Percentiles rank a stretch among this genome's conserved stretches.
Conservation (phyloP, 2,113 vertebrate genomes). For the Recurvirostra avosetta region DNA sequence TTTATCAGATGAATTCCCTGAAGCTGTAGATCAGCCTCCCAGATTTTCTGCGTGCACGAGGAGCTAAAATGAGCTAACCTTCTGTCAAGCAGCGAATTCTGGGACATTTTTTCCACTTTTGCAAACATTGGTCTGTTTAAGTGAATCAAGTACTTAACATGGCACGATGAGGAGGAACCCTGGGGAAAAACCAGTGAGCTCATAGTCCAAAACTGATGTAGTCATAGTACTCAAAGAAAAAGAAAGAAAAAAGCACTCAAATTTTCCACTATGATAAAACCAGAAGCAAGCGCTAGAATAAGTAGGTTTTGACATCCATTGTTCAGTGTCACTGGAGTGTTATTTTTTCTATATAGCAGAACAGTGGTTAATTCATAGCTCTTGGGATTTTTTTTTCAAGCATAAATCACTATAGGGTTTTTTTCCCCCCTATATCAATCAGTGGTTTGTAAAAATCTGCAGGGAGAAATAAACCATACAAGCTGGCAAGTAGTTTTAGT, state of each 20-base stretch:
- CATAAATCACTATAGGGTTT: conserved; percentile 45
- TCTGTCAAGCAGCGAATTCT: conserved; percentile 53
- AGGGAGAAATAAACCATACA: conserved; percentile 71
- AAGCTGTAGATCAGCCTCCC: background rate
- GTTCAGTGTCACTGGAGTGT: conserved; percentile 49
- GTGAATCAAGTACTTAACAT: conserved; percentile 67
- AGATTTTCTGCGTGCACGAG: background rate
- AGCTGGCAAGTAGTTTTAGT: conserved; percentile 56
- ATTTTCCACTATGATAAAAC: conserved; percentile 77
- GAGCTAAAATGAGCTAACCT: conserved; percentile 47
- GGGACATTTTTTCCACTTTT: conserved; percentile 58
- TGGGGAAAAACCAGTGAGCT: conserved; percentile 66
- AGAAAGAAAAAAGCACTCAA: conserved; percentile 54
- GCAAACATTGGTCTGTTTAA: conserved; percentile 59
- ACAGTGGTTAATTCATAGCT: conserved; percentile 73
- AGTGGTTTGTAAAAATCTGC: conserved; percentile 71
- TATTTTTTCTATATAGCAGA: conserved; percentile 24
- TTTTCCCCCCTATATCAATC: conserved; percentile 56
- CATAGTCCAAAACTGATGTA: conserved; percentile 62
- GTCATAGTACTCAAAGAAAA: conserved; percentile 58
- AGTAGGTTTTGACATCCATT: conserved; percentile 62
- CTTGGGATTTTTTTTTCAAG: conserved; percentile 33
- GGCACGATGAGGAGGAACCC: conserved; percentile 52
- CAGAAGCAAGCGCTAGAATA: conserved; percentile 56
- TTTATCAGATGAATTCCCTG: background rate